Percentiles rank a stretch among this genome's conserved stretches.
These are phyloP conservation scores for Netelia fuscicornis DNA, from an alignment of 2,888 invertebrate species.

Conservation along the genomic window DNA sequence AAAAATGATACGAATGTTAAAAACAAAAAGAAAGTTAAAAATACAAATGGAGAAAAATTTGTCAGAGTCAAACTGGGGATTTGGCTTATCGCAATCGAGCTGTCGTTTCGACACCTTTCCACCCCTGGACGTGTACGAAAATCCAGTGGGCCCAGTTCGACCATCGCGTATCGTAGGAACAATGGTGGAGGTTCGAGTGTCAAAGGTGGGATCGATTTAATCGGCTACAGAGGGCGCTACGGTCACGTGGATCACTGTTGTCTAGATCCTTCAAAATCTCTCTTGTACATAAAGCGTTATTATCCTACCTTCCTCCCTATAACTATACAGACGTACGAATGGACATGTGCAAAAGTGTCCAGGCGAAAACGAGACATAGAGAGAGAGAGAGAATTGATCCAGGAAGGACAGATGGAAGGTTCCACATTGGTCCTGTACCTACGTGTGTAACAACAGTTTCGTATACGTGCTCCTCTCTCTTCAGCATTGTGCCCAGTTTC, in stretches of 20 bases:
- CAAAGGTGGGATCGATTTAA: constrained; percentile 63
- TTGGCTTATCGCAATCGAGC: not conserved
- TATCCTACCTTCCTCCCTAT: constrained; percentile 4
- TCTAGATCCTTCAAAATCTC: constrained; percentile 31
- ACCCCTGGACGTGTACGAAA: not conserved
- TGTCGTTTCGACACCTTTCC: not conserved
- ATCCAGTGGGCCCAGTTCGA: not conserved
- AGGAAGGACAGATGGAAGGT: constrained; percentile 79
- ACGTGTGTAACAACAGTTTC: constrained; percentile 13
- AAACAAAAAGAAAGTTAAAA: no score
- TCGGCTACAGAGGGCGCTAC: constrained; percentile 42
- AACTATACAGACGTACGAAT: constrained; percentile 16
- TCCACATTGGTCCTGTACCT: constrained; percentile 67
- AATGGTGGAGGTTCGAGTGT: constrained; percentile 33
- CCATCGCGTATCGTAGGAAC: not conserved
- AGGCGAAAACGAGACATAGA: not conserved
- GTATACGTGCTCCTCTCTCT: constrained; percentile 29
- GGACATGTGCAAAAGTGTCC: constrained; percentile 63
- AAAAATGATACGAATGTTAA: no score
- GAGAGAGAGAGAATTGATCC: constrained; percentile 52
- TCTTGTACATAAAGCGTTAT: constrained; percentile 38
- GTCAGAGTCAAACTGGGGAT: constrained; percentile 1
- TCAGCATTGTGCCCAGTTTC: constrained; percentile 76
- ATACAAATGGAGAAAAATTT: not conserved
- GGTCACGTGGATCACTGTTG: constrained; percentile 31